Evolutionary conservation across 2,113 vertebrate species (phyloP), one percentile per base, ranked within the genome.

Genomic region (Ctenodactylus gundi): DNA sequence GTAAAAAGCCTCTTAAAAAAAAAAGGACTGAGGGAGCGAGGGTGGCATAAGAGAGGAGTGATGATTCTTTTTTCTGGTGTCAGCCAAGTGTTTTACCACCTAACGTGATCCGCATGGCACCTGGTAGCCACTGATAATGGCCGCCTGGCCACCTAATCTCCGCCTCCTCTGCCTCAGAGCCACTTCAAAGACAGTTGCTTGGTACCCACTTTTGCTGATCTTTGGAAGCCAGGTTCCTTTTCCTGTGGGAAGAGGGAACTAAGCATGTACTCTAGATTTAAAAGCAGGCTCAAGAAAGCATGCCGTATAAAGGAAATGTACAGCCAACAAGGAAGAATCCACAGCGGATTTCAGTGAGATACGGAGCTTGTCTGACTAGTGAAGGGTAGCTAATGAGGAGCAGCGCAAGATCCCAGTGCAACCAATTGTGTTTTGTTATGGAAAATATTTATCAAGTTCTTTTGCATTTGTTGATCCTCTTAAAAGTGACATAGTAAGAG

Each of bases 1-100:
- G 98, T 98, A 98, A 98, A 98, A 99, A 98, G 98, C 97, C 97
- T 98, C 97, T 98, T 98, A 98, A 97, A 97, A 96, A 97, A 98
- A 97, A 97, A 62, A 96, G 91, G 97, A 97, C 94, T 41, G 60
- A 95, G 95, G 94, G 97, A 98, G 95, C 84, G 96, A 77, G 67
- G 77, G 86, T 58, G 77, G 88, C 60, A 77, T 12, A 27, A 94
- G 62, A 76, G 31, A 53, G 44, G 64, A 88, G 68, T 49, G 94
- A 83, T 96, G 97, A 96, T 97, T 97, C 97, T 95, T 97, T 98
- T 95, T 97, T 95, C 97, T 96, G 97, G 97, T 98, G 98, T 98
- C 97, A 98, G 97, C 97, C 97, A 94, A 98, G 98, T 98, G 98
- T 98, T 98, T 98, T 98, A 97, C 98, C 98, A 97, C 97, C 97